Conservation (phyloP, 2,113 vertebrate species). For the Callopanchax toddi region DNA sequence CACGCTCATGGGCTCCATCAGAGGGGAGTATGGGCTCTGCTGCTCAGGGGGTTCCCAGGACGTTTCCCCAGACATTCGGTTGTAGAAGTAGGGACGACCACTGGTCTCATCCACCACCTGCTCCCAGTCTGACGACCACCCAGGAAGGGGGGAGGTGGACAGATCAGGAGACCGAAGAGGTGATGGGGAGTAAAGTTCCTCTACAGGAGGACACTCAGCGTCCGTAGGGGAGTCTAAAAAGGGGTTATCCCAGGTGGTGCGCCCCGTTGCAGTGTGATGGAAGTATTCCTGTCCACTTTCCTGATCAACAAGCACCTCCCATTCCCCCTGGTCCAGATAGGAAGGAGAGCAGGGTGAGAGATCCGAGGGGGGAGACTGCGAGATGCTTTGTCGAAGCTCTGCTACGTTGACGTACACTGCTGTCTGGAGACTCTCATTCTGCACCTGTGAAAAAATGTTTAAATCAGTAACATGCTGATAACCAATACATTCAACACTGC, state of each 20-base stretch:
- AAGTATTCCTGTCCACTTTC: conserved; percentile 89
- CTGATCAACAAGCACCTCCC: conserved; percentile 89
- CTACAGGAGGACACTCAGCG: conserved; percentile 10
- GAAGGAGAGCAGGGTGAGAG: conserved; percentile 12
- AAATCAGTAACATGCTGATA: not conserved
- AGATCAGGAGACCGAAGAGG: conserved; percentile 40
- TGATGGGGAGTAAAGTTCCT: conserved; percentile 39
- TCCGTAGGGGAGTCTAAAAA: conserved; percentile 71
- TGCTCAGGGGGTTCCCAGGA: conserved; percentile 88
- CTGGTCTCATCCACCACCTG: conserved; percentile 86
- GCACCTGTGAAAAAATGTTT: conserved; percentile 45
- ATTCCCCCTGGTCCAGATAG: conserved; percentile 67
- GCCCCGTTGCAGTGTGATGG: conserved; percentile 86
- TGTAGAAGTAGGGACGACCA: conserved; percentile 89
- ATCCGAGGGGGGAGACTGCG: not conserved
- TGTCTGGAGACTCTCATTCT: conserved; percentile 59
- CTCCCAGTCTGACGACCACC: conserved; percentile 82
- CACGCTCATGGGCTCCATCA: conserved; percentile 68
- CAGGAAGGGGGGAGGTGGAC: conserved; percentile 56
- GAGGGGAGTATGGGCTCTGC: conserved; percentile 47
- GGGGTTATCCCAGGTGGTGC: conserved; percentile 93
- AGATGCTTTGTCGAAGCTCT: conserved; percentile 71
- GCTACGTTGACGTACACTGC: conserved; percentile 89
- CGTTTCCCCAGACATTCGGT: conserved; percentile 87
- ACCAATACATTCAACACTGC: not conserved